A percentile compares a stretch with the other conserved stretches of the same genome.
phyloP scores from a whole-genome alignment of 2,888 invertebrate genomes.

The Epirrhoe alternata region DNA sequence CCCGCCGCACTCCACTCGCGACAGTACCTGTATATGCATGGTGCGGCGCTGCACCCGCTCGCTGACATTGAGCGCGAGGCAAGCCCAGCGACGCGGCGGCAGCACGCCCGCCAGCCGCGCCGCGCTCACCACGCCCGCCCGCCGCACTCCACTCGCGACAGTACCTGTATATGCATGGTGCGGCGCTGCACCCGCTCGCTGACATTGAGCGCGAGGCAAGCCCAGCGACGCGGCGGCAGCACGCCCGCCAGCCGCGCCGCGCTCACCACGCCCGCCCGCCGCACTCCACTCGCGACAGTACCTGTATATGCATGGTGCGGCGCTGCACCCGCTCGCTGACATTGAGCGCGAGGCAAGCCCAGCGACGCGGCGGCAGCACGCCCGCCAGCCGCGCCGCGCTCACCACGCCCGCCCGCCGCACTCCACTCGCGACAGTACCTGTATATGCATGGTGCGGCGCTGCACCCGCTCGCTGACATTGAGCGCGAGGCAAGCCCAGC shows the following conservation, averaged over 20 bases:
- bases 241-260: slow-evolving; percentile 15
- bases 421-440: slow-evolving; percentile 80
- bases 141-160: slow-evolving; percentile 82
- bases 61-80: slow-evolving; percentile 18
- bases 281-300: slow-evolving; percentile 81
- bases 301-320: slow-evolving; percentile 34
- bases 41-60: slow-evolving; percentile 15
- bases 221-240: slow-evolving; percentile 11
- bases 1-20: slow-evolving; percentile 79
- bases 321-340: slow-evolving; percentile 18
- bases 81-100: slow-evolving; percentile 9
- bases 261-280: slow-evolving; percentile 40
- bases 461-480: slow-evolving; percentile 19
- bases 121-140: slow-evolving; percentile 31
- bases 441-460: slow-evolving; percentile 31
- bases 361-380: slow-evolving; percentile 9
- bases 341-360: slow-evolving; percentile 17
- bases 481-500: slow-evolving; percentile 12
- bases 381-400: slow-evolving; percentile 17
- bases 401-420: slow-evolving; percentile 47
- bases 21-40: slow-evolving; percentile 54
- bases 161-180: slow-evolving; percentile 41
- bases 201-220: slow-evolving; percentile 18
- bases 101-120: slow-evolving; percentile 12
- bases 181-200: slow-evolving; percentile 13